Conservation (phyloP, 2,797 vertebrate genomes). For the Bradypodion pumilum region DNA sequence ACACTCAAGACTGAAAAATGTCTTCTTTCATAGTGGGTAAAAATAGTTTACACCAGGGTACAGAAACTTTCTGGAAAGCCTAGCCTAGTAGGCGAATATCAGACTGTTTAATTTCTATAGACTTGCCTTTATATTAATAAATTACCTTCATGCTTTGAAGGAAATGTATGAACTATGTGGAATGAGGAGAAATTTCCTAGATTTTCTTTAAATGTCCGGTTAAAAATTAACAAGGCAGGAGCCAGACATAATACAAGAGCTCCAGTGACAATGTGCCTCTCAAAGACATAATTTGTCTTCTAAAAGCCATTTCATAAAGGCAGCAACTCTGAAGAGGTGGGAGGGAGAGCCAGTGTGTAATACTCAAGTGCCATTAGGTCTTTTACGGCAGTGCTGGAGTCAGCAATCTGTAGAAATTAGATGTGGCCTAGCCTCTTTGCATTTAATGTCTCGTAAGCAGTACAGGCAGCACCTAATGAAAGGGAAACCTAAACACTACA, state of each 20-base stretch:
- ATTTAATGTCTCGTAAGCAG: slow-evolving; percentile 55
- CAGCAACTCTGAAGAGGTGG: neutral
- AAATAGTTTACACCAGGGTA: slow-evolving; percentile 21
- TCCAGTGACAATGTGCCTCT: slow-evolving; percentile 4
- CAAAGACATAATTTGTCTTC: neutral
- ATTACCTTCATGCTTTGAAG: neutral
- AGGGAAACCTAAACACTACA: slow-evolving; percentile 23
- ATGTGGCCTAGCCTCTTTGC: slow-evolving; percentile 43
- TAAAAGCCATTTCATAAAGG: slow-evolving; percentile 22
- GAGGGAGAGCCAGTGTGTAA: slow-evolving; percentile 8
- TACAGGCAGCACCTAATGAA: slow-evolving; percentile 39
- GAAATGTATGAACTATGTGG: slow-evolving; percentile 13
- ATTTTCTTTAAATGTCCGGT: slow-evolving; percentile 1
- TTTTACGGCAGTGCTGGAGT: slow-evolving; percentile 55
- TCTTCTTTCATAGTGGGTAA: neutral
- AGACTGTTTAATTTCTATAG: neutral
- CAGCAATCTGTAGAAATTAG: slow-evolving; percentile 68
- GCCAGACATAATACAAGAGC: slow-evolving; percentile 34
- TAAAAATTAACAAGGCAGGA: neutral
- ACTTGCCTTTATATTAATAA: slow-evolving; percentile 17
- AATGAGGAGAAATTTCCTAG: slow-evolving; percentile 16
- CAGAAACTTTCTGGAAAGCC: slow-evolving; percentile 5
- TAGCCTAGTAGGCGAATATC: slow-evolving; percentile 20
- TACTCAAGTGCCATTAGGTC: slow-evolving; percentile 45
- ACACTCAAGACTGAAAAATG: neutral